Conservation (phyloP, 1,140 invertebrate genomes). For the Reticulitermes speratus region DNA sequence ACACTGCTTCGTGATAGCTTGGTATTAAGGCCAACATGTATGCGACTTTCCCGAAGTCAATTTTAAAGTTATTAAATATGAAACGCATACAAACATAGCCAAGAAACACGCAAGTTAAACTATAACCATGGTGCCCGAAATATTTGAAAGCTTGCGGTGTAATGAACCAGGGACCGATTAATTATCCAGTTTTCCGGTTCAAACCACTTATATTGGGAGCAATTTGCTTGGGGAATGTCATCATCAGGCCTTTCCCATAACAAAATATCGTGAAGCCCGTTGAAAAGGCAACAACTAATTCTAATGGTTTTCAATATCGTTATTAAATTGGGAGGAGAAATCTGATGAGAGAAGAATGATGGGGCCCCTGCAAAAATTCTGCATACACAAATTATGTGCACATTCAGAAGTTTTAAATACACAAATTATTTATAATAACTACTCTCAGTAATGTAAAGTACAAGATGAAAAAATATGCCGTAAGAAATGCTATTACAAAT, state of each 20-base stretch:
- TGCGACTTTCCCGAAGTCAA: constrained; percentile 8
- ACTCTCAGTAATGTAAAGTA: no score
- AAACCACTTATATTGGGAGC: not conserved
- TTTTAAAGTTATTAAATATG: constrained; percentile 18
- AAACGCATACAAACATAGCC: not conserved
- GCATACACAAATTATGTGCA: no score
- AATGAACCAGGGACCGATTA: not conserved
- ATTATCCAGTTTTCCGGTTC: not conserved
- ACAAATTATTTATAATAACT: no score
- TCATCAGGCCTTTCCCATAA: not conserved
- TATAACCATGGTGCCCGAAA: not conserved
- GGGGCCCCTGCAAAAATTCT: no score
- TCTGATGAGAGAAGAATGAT: no score
- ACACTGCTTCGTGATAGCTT: not conserved
- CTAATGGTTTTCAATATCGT: no score
- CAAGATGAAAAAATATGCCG: no score
- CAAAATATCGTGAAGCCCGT: no score
- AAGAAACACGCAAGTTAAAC: not conserved
- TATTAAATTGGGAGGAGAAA: no score
- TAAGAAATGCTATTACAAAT: no score
- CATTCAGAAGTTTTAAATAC: no score
- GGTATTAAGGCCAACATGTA: not conserved
- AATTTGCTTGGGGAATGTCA: not conserved
- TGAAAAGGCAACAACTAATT: no score
- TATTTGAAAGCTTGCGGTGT: not conserved